Conservation (phyloP, 2,113 vertebrate genomes). For the Candoia aspera region DNA sequence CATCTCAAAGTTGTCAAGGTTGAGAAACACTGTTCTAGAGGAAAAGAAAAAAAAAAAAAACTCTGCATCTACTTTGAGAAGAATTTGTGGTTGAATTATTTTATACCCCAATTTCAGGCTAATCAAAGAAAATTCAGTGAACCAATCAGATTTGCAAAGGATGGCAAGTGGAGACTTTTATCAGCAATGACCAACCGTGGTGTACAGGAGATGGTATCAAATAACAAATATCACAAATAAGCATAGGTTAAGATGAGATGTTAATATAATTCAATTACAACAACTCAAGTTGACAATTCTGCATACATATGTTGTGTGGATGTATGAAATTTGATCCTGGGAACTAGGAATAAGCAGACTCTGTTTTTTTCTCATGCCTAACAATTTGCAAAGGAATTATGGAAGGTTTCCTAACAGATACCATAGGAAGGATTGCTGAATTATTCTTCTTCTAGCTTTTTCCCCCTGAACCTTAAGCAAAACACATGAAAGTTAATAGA, state of each 20-base stretch:
- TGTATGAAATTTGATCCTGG: background rate
- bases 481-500: background rate
- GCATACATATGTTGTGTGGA: background rate
- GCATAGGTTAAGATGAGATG: constrained; percentile 47
- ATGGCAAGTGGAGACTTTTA: background rate
- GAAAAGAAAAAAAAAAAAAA: too few species aligned
- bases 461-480: background rate
- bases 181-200: background rate
- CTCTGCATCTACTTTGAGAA: too few species aligned
- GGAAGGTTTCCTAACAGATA: background rate
- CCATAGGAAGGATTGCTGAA: background rate
- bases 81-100: background rate
- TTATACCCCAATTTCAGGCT: background rate
- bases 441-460: background rate
- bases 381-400: background rate
- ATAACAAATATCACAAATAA: constrained; percentile 50
- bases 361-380: too few species aligned
- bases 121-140: background rate
- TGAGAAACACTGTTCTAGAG: too few species aligned
- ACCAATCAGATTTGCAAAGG: too few species aligned
- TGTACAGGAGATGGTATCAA: constrained; percentile 21
- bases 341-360: too few species aligned
- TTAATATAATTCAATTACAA: constrained; percentile 52
- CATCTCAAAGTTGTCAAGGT: too few species aligned
- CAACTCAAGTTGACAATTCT: constrained; percentile 20